Evolutionary conservation across 2,797 vertebrate species (phyloP).

Genomic region (Petrocephalus schoutedeni): DNA sequence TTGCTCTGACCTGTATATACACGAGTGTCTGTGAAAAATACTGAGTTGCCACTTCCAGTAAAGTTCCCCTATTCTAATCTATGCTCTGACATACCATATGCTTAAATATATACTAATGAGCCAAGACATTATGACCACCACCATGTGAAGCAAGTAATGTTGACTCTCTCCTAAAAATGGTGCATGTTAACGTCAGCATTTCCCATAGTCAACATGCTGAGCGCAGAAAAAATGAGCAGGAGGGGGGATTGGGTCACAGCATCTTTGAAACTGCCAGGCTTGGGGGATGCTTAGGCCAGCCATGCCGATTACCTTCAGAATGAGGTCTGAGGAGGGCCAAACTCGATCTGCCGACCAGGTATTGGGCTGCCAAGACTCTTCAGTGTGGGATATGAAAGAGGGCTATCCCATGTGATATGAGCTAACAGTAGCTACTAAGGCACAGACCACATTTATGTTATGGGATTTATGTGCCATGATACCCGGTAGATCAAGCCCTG

Average conservation of each 20-base stretch:
- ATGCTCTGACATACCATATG: neutral
- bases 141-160: neutral
- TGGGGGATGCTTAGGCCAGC: neutral
- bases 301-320: neutral
- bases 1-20: neutral
- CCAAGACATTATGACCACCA: neutral
- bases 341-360: neutral
- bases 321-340: neutral
- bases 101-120: neutral
- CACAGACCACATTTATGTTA: neutral
- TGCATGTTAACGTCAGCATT: neutral
- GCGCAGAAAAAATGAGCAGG: neutral
- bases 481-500: no score
- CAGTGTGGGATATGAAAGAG: neutral
- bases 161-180: neutral
- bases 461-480: neutral
- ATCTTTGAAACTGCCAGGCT: neutral
- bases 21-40: neutral
- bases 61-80: neutral
- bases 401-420: neutral
- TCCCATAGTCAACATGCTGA: neutral
- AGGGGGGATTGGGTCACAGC: neutral
- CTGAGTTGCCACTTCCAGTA: neutral
- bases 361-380: no score
- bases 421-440: neutral